Percentiles rank a stretch among this genome's conserved stretches.
Conservation (phyloP, 1,140 invertebrate genomes). For the Triops longicaudatus region DNA sequence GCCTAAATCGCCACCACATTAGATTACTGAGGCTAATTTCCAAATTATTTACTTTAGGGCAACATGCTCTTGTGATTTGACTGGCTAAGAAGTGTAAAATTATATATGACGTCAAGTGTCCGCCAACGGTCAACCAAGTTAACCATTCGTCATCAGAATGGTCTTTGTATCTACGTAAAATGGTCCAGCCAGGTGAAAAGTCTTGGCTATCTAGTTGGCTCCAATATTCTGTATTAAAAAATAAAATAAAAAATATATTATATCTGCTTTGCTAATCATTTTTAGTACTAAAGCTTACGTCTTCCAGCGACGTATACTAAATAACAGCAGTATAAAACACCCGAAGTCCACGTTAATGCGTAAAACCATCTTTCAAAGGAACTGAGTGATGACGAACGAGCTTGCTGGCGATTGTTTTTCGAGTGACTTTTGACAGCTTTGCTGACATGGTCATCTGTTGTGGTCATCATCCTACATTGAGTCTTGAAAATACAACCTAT, state of each 20-base stretch:
- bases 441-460: neutral
- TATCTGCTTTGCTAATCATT: slow-evolving; percentile 16
- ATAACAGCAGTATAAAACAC: slow-evolving; percentile 23
- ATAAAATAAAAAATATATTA: neutral
- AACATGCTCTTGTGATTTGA: slow-evolving; percentile 30
- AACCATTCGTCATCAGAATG: slow-evolving; percentile 48
- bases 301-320: slow-evolving; percentile 24
- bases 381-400: neutral
- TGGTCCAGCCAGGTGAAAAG: slow-evolving; percentile 26
- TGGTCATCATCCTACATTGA: neutral
- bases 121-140: slow-evolving; percentile 41
- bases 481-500: neutral
- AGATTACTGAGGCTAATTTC: neutral
- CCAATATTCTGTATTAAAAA: slow-evolving; percentile 23
- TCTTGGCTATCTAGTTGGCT: slow-evolving; percentile 31
- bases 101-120: slow-evolving; percentile 40
- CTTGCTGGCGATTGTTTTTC: neutral
- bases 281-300: slow-evolving; percentile 19
- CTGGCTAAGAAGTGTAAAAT: slow-evolving; percentile 39
- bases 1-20: neutral
- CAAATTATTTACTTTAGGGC: neutral
- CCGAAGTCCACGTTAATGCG: slow-evolving; percentile 18
- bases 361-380: slow-evolving; percentile 17
- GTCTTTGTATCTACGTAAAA: slow-evolving; percentile 42
- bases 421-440: neutral